Base-by-base conservation (phyloP, 1,140 invertebrate genomes). In the Daktulosphaira vitifoliae region DNA sequence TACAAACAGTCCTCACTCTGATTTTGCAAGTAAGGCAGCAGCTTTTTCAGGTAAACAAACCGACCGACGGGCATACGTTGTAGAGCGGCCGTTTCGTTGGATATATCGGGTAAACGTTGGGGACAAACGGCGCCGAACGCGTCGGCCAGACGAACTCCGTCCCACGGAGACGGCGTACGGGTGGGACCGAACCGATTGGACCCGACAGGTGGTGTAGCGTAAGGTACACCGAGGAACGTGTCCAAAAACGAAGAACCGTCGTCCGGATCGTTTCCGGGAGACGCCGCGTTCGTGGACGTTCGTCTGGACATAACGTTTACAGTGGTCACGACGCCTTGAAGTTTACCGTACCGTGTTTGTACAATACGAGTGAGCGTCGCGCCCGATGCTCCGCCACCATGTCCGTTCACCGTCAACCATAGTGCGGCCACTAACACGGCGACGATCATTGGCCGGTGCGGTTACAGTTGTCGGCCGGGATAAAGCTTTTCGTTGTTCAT, bases 1-100 rank as follows among this genome's bases (percentile, higher is more conserved):
- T 95, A 96, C 22, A 97, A 81, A 72, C 95, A 98, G 76, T 98
- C 95, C 78, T 98, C 95, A 70, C 86, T 91, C 75, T 97, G 92
- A 72, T 96, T 90, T 70, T 82, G 83, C 64, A 96, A 78, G 74
- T 87, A 84, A 7, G 90, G 89, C 68, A 90, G 75, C 65, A 96
- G 77, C 70, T 89, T 81, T 69, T 86, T 84, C 26, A 96, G 78
- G 72, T 92, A 89, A 70, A 93, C 87, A 49, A 95, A 77, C 15
- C 91, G 79, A 18, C 89, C 91, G 71, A 86, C 86, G 6, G 92
- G 92, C 86, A 95, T 93, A 54, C 82, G 83, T 68, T 85, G 82
- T 59, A 92, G 74, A 1, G 86, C 86, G 3, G 85, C 82, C 1
- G 89, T 87, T 74, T 90, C 90, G 74, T 92, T 91, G 39, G 85